Evolutionary conservation across 2,888 invertebrate species (phyloP).

Genomic region (Megamerina dolium): DNA sequence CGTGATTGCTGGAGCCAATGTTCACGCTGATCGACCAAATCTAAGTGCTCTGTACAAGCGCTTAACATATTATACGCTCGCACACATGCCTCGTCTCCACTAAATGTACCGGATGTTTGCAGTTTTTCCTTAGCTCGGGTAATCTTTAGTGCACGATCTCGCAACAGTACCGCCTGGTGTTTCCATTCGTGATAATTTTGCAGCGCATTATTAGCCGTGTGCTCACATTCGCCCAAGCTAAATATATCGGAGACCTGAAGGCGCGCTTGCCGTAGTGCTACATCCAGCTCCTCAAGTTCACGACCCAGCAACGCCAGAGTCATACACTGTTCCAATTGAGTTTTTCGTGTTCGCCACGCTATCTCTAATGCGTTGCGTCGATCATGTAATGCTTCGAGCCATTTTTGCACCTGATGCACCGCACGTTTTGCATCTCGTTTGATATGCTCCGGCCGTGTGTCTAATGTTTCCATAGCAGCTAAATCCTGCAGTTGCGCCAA

Average conservation of each 20-base stretch:
- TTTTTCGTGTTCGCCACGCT: slow-evolving; percentile 62
- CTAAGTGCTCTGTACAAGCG: slow-evolving; percentile 63
- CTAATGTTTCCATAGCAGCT: slow-evolving; percentile 66
- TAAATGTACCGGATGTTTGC: slow-evolving; percentile 63
- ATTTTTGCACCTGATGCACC: slow-evolving; percentile 64
- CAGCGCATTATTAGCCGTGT: slow-evolving; percentile 62
- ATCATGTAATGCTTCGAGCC: slow-evolving; percentile 71
- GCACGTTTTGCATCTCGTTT: slow-evolving; percentile 52
- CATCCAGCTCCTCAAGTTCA: slow-evolving; percentile 63
- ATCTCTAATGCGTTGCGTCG: slow-evolving; percentile 65
- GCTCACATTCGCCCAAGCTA: slow-evolving; percentile 61
- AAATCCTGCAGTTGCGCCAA: slow-evolving; percentile 69
- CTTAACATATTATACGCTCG: slow-evolving; percentile 63
- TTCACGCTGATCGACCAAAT: slow-evolving; percentile 65
- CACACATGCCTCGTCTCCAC: slow-evolving; percentile 61
- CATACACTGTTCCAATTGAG: slow-evolving; percentile 71
- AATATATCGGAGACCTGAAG: slow-evolving; percentile 53
- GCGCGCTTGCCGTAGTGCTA: slow-evolving; percentile 54
- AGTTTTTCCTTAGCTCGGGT: slow-evolving; percentile 73
- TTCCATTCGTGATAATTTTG: slow-evolving; percentile 64
- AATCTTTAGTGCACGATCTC: slow-evolving; percentile 70
- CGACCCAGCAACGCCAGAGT: slow-evolving; percentile 67
- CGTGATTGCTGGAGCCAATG: slow-evolving; percentile 61
- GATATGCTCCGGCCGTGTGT: slow-evolving; percentile 63
- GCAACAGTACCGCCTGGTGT: slow-evolving; percentile 64